phyloP scores from a whole-genome alignment of 2,888 invertebrate species.

The Ferrisia virgata region DNA sequence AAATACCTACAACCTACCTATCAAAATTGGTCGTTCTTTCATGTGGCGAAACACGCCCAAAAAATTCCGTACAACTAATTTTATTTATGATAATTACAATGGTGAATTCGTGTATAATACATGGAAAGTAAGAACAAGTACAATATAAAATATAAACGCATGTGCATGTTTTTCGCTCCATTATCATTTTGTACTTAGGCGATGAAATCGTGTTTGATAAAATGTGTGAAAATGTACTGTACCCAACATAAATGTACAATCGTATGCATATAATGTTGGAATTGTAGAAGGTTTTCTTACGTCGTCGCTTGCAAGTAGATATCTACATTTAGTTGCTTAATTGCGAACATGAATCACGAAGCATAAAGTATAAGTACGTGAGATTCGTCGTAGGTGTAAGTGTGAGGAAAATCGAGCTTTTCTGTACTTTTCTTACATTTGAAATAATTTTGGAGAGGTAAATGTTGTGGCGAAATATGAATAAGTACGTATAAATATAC shows the following conservation, averaged over 20 bases:
- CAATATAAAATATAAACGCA: no score
- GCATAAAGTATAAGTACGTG: not conserved
- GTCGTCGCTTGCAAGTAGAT: no score
- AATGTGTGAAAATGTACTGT: no score
- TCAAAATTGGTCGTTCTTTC: not conserved
- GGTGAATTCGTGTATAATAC: no score
- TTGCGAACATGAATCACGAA: no score
- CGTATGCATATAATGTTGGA: no score
- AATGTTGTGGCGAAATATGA: not conserved
- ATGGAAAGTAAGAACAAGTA: no score
- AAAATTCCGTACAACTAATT: not conserved
- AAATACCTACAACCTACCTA: not conserved
- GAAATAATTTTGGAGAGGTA: not conserved
- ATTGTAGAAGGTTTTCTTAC: not conserved
- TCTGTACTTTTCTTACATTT: not conserved
- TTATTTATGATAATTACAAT: conserved; percentile 8
- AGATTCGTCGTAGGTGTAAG: not conserved
- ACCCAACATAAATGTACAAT: no score
- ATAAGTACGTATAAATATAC: no score
- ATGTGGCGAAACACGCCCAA: not conserved
- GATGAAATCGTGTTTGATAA: not conserved
- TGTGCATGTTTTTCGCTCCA: not conserved
- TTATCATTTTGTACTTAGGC: not conserved
- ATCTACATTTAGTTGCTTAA: no score
- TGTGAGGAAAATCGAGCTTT: not conserved